Evolutionary conservation across 2,888 invertebrate genomes (phyloP), one percentile per base, ranked within the genome.

Genomic region (Lampropteryx suffumata): DNA sequence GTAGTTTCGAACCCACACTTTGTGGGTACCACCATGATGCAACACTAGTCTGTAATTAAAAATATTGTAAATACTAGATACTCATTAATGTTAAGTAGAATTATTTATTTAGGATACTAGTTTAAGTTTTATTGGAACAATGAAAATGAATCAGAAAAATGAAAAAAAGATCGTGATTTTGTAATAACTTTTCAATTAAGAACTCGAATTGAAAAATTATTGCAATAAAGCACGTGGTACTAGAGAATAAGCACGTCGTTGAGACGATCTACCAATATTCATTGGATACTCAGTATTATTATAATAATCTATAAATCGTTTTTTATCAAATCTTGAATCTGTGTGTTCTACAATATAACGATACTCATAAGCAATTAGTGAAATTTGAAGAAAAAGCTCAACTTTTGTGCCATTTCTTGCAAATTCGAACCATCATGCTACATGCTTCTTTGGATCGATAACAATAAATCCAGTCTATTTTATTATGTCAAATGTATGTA

Each of bases 61-160:
- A 77, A 73, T 76, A 67, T 69, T 89, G 88, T 89, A 89, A 82
- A 89, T 89, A 89, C 77, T 85, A 87, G 84, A 80, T 84, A 86
- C 82, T 84, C 82, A 79, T 82, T 79, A 79, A 74, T 74, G 50
- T 27, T 56, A 87, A 84, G 82, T 88, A 88, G 84, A 81, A 82
- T 71, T 84, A 84, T 85, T 83, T 81, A 81, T 79, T 71, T 81
- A 87, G 82, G 75, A 70, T 69, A 73, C 17, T 3, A 17, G 17
- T 17, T 74, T 59, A 76, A 79, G 76, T 75, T 77, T 78, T 73
- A 81, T 72, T 76, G 71, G 61, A 76, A 72, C 65, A 79, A 71
- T 58, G 64, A 69, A 73, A 71, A 72, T 69, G 57, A 67, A 46
- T 34, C 26, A 30, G 73, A 78, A 76, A 60, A 72, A 67, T 67